Evolutionary conservation across 2,797 vertebrate genomes (phyloP).

Genomic region (Coluber constrictor): DNA sequence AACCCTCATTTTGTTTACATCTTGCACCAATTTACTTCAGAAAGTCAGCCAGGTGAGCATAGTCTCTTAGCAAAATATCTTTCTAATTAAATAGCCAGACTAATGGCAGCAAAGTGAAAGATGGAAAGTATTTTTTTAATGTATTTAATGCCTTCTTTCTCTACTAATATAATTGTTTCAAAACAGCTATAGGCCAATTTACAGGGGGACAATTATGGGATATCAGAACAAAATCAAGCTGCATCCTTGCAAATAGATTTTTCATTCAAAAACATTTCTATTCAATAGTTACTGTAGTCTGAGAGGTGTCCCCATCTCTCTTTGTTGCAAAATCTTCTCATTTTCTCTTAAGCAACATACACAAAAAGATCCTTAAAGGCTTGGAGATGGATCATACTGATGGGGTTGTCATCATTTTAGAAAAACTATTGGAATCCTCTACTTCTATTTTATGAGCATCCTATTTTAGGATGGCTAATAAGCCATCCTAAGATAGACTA

Average conservation of each 20-base stretch:
- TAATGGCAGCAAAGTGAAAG: neutral
- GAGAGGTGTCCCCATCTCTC: neutral
- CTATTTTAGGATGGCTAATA: no score
- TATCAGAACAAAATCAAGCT: neutral
- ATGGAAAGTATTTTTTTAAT: neutral
- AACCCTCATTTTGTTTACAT: neutral
- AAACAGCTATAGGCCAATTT: neutral
- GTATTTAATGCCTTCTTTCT: neutral
- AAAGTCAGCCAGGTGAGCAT: neutral
- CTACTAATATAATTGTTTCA: neutral
- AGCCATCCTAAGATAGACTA: no score
- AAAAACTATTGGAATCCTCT: neutral
- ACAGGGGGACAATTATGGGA: no score
- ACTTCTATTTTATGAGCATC: neutral
- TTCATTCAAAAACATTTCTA: neutral
- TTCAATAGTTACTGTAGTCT: neutral
- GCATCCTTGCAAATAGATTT: neutral
- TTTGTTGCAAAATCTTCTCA: neutral
- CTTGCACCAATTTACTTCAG: neutral
- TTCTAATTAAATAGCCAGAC: neutral
- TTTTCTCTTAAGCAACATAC: neutral
- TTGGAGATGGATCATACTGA: neutral
- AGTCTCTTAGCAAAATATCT: neutral
- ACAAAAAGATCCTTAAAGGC: neutral
- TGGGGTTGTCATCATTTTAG: neutral